phyloP scores from a whole-genome alignment of 2,797 vertebrate genomes.

The Halcyon chelicuti region DNA sequence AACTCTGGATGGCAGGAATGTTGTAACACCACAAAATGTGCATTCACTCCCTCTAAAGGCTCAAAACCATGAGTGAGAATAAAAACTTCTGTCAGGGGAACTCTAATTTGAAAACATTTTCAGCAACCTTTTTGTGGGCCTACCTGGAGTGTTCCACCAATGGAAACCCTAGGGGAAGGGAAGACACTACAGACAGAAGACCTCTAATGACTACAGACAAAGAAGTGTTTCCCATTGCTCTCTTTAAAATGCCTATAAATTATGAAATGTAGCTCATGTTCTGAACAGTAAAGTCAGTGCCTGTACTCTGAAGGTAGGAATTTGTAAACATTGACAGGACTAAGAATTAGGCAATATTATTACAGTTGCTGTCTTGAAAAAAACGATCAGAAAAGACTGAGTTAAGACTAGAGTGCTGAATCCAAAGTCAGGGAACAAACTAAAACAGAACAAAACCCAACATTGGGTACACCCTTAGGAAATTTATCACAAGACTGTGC shows the following conservation, averaged over 20 bases:
- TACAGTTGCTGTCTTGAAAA: not conserved
- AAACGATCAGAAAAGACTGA: not conserved
- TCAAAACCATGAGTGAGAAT: not conserved
- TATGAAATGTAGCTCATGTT: accelerated
- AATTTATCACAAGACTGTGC: not conserved
- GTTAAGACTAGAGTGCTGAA: not conserved
- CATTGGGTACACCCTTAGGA: not conserved
- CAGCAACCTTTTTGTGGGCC: not conserved
- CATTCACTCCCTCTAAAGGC: not conserved
- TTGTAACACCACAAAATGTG: not conserved
- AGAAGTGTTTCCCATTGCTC: not conserved
- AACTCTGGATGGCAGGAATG: not conserved
- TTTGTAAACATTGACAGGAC: not conserved
- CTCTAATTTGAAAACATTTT: not conserved
- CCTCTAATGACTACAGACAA: not conserved
- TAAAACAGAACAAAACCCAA: not conserved
- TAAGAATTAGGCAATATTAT: not conserved
- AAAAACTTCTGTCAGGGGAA: not conserved
- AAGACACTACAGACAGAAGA: not conserved
- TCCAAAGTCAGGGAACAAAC: not conserved
- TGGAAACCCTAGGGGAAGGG: not conserved
- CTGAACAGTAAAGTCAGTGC: not conserved
- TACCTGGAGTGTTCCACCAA: not conserved
- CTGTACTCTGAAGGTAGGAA: not conserved
- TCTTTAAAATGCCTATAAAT: not conserved